Conservation (phyloP, 23 tunicate genomes). For the Botrylloides violaceus region DNA sequence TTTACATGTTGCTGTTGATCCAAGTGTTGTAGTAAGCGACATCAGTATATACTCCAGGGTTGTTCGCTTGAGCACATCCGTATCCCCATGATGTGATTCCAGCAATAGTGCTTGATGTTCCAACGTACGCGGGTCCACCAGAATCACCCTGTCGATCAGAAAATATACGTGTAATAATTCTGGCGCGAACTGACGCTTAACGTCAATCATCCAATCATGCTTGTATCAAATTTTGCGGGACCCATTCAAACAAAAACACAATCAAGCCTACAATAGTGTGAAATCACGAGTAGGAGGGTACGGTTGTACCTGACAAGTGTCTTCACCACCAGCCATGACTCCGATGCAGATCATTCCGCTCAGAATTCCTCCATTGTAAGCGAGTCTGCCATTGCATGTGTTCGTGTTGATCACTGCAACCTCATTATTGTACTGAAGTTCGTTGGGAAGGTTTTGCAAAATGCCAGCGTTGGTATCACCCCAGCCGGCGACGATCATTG, state of each 20-base stretch:
- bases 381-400: constrained; percentile 18
- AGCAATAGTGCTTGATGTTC: constrained; percentile 4
- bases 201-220: too few relatives aligned
- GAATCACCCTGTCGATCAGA: constrained; percentile 48
- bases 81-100: constrained; percentile 62
- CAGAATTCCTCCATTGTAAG: constrained; percentile 40
- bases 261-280: too few relatives aligned
- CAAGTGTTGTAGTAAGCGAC: constrained; percentile 43
- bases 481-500: constrained; percentile 20
- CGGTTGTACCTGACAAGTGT: constrained; percentile 46
- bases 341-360: constrained; percentile 53
- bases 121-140: constrained; percentile 40
- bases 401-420: constrained; percentile 21
- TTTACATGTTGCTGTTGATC: constrained; percentile 26
- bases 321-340: constrained; percentile 38
- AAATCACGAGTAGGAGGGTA: too few relatives aligned
- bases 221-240: too few relatives aligned
- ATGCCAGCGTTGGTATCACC: constrained; percentile 14
- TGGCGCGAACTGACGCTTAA: too few relatives aligned
- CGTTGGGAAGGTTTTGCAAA: constrained; percentile 5
- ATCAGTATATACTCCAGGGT: constrained; percentile 65
- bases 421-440: constrained; percentile 21
- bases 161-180: too few relatives aligned
- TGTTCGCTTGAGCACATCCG: constrained; percentile 42
- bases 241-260: too few relatives aligned